Evolutionary conservation across 2,888 invertebrate genomes (phyloP), one percentile per base, ranked within the genome.

Genomic region (Sminthurides aquaticus): DNA sequence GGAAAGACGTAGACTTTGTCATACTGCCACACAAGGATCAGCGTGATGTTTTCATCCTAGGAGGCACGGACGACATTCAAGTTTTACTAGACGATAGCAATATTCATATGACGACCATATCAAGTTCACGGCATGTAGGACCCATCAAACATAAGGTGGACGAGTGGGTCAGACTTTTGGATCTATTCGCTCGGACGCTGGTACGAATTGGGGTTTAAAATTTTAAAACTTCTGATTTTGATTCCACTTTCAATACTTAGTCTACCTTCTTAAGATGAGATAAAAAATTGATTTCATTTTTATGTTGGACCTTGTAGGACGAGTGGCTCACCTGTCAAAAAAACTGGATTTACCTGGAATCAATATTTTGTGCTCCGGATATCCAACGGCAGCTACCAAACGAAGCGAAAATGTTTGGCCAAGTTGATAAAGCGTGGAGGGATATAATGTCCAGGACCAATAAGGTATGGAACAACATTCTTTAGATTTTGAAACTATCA

Each of bases 321-420:
- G 90, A 89, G 77, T 95, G 94, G 94, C 83, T 84, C 74, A 83
- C 85, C 66, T 92, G 93, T 75, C 95, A 95, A 78, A 87, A 88
- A 74, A 88, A 89, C n/a, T 96, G 96, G 95, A 83, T 94, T 49
- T 95, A 96, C 77, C 80, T 96, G 75, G 95, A 96, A 79, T 91
- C 93, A 0, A 94, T 96, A 76, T 96, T 96, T 79, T 88, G 91
- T 8, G 93, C 95, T 0, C 91, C 94, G 0, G 95, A 95, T 77
- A 96, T 96, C 74, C 91, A 94, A 78, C 85, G 92, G 18, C 95
- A 95, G 77, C 81, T 96, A 77, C 95, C 95, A 0, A 86, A 87
- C 73, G 95, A 96, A 78, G 90, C 93, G 0, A 87, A 89, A 76
- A 84, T 93, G 76, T 96, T 95, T 78, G 83, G 84, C 2, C 82